Conservation (phyloP, 2,113 vertebrate species). For the Balaeniceps rex region DNA sequence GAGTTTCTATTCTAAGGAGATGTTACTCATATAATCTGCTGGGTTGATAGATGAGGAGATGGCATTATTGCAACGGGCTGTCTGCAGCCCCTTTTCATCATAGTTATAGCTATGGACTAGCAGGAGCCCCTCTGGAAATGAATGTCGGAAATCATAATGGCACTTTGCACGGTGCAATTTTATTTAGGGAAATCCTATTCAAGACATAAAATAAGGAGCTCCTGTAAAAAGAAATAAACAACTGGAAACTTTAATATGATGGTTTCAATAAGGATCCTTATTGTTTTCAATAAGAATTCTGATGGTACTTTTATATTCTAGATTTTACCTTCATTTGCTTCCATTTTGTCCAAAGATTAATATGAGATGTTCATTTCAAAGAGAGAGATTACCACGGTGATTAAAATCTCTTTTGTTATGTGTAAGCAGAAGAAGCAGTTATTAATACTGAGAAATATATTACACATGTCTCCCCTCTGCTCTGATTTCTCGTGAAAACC, state of each 20-base stretch:
- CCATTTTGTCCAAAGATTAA: constrained; percentile 56
- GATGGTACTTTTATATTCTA: constrained; percentile 8
- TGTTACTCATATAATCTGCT: constrained; percentile 30
- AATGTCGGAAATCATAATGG: constrained; percentile 72
- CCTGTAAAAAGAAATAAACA: constrained; percentile 40
- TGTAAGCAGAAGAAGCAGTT: constrained; percentile 46
- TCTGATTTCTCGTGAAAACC: background rate
- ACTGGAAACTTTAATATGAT: constrained; percentile 11
- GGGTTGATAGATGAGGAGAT: constrained; percentile 70
- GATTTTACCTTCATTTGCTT: constrained; percentile 35
- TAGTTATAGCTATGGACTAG: constrained; percentile 65
- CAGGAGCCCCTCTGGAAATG: constrained; percentile 72
- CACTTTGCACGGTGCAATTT: constrained; percentile 49
- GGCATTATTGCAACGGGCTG: constrained; percentile 55
- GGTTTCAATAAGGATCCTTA: background rate
- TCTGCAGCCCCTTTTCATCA: constrained; percentile 66
- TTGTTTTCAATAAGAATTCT: constrained; percentile 23
- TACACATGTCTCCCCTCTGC: background rate
- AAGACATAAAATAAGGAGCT: constrained; percentile 57
- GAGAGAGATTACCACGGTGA: constrained; percentile 12
- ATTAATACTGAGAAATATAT: constrained; percentile 27
- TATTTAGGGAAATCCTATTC: constrained; percentile 71
- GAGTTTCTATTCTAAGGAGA: constrained; percentile 51
- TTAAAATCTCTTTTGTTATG: constrained; percentile 62
- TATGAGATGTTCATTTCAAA: constrained; percentile 38